Evolutionary conservation across 2,888 invertebrate species (phyloP).

Genomic region (Oxytorus armatus): DNA sequence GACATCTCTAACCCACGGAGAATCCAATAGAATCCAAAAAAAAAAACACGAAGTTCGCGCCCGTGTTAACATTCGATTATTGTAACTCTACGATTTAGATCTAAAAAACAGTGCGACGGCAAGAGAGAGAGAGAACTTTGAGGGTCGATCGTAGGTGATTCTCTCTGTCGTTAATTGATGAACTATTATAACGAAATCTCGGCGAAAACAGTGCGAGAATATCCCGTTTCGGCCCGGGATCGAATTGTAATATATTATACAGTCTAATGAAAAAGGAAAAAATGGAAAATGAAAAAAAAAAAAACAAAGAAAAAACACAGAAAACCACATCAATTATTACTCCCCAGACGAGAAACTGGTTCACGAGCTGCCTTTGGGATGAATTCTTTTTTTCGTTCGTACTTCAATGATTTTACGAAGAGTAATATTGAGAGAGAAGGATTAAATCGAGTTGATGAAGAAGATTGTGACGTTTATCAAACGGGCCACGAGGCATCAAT

Average conservation of each 20-base stretch:
- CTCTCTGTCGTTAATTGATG: conserved; percentile 47
- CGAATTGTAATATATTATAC: conserved; percentile 72
- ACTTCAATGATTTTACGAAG: conserved; percentile 48
- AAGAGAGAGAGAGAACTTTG: conserved; percentile 19
- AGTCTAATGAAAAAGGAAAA: conserved; percentile 62
- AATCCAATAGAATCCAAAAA: conserved; percentile 1
- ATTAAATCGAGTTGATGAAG: not conserved
- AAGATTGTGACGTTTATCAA: conserved; percentile 7
- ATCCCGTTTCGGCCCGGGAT: conserved; percentile 48
- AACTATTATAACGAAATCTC: conserved; percentile 44
- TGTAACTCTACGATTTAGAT: conserved; percentile 54
- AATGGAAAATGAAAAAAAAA: conserved; percentile 27
- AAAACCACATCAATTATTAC: conserved; percentile 50
- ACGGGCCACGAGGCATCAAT: conserved; percentile 34
- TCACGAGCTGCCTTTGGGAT: conserved; percentile 67
- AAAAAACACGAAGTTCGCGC: conserved; percentile 40
- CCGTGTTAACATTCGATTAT: conserved; percentile 63
- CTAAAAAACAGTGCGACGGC: conserved; percentile 23
- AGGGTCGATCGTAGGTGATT: conserved; percentile 17
- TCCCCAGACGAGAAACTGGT: conserved; percentile 61
- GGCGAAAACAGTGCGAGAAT: conserved; percentile 33
- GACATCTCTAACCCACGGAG: not conserved
- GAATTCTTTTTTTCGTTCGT: conserved; percentile 58
- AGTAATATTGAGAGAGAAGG: conserved; percentile 13
- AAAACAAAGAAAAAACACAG: conserved; percentile 21